Conservation (phyloP, 2,113 vertebrate genomes). For the Brienomyrus brachyistius region DNA sequence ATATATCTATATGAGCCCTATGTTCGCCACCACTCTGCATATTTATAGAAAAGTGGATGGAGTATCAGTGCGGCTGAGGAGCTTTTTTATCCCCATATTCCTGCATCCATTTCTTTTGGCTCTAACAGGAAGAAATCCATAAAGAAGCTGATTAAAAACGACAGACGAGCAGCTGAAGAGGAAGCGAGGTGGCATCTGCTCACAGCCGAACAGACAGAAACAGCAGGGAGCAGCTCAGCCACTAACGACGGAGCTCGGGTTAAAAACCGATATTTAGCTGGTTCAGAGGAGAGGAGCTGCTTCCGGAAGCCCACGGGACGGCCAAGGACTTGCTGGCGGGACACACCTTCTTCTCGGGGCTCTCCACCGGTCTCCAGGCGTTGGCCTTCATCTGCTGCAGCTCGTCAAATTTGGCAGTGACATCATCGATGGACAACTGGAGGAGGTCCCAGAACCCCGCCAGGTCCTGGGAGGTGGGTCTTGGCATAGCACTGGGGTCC, state of each 20-base stretch:
- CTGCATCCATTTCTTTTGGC: neutral
- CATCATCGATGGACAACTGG: conserved; percentile 94
- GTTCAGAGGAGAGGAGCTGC: neutral
- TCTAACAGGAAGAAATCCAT: neutral
- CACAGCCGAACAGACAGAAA: neutral
- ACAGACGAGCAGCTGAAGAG: neutral
- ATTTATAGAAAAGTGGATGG: neutral
- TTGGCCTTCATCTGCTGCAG: conserved; percentile 90
- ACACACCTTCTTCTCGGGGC: conserved; percentile 82
- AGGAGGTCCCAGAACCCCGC: conserved; percentile 98
- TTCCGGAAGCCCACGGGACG: neutral
- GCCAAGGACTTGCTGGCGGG: neutral
- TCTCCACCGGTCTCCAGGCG: conserved; percentile 82
- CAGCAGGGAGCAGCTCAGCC: neutral
- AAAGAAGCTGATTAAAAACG: neutral
- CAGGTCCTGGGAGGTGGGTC: conserved; percentile 95
- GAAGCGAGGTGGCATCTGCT: neutral
- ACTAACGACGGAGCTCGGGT: neutral
- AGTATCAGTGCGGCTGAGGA: neutral
- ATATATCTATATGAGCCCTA: too few species aligned
- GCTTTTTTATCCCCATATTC: neutral
- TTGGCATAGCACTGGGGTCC: conserved; percentile 97
- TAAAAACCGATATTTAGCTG: neutral
- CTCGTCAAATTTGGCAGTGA: conserved; percentile 97
- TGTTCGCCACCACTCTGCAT: neutral